Evolutionary conservation across 2,113 vertebrate species (phyloP).

Genomic region (Protomyctophum bolini): DNA sequence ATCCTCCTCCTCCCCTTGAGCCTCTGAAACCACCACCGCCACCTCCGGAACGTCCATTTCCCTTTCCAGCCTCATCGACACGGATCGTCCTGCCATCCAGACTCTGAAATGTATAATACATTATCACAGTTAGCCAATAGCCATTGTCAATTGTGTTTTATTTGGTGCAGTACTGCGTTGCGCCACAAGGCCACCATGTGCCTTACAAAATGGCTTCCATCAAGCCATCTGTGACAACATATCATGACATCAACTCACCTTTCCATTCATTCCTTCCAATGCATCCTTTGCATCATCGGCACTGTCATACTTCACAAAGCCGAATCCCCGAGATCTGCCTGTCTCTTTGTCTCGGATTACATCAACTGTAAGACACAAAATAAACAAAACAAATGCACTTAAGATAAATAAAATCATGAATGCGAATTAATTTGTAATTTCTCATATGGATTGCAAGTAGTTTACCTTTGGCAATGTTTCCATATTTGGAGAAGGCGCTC

Average conservation of each 20-base stretch:
- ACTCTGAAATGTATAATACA: slow-evolving; percentile 73
- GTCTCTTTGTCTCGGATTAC: slow-evolving; percentile 97
- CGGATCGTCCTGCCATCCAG: slow-evolving; percentile 92
- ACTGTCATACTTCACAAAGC: slow-evolving; percentile 96
- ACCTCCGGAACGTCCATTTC: slow-evolving; percentile 76
- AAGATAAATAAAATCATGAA: background rate
- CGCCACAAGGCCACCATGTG: no score
- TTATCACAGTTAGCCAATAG: no score
- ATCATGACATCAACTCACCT: slow-evolving; percentile 75
- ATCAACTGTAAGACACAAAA: slow-evolving; percentile 78
- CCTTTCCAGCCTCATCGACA: slow-evolving; percentile 95
- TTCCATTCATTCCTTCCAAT: slow-evolving; percentile 95
- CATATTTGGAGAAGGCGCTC: slow-evolving; percentile 93
- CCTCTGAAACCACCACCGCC: slow-evolving; percentile 83
- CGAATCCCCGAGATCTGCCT: slow-evolving; percentile 92
- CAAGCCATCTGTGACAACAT: background rate
- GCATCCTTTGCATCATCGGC: slow-evolving; percentile 96
- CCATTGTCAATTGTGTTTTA: no score
- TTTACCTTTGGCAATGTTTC: slow-evolving; percentile 90
- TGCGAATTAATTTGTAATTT: background rate
- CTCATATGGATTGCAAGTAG: background rate
- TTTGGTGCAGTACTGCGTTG: no score
- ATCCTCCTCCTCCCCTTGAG: slow-evolving; percentile 67
- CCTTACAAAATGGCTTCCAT: no score
- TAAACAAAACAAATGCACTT: background rate